Base-by-base conservation (phyloP, 2,888 invertebrate genomes). In the Rhagonycha fulva region DNA sequence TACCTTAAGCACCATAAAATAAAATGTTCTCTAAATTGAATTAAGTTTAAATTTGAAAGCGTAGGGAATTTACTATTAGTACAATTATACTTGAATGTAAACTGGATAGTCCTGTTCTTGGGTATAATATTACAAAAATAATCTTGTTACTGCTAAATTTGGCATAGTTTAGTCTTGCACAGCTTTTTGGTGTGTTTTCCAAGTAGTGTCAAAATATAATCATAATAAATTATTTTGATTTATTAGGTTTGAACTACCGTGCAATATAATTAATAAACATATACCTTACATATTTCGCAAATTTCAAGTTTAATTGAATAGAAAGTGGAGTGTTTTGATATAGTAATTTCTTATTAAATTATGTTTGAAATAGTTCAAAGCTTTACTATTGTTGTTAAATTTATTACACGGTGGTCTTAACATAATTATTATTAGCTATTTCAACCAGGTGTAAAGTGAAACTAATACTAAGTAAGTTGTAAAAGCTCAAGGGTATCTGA, bases 1-100 rank as follows among this genome's bases (percentile, higher is more conserved):
- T 71, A 71, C 60, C 71, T 74, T 71, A 74, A 77, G 74, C 74
- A 77, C 77, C 74, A 77, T 74, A 74, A 72, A 74, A 14, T 28
- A 47, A 67, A 74, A 72, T 68, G 74, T 66, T 71, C 66, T 26
- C 71, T 62, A 69, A 77, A 74, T 74, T 74, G 76, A 47, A 47
- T 47, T 47, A 47, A 47, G 47, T 47, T 47, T 47, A 47, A 47
- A 47, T 47, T 47, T 47, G 47, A 47, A 47, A 47, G 47, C 47
- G 47, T 47, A 47, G 47, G 47, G 47, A 47, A 47, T 47, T 47
- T 47, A 47, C 47, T 47, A 47, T 47, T 47, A 47, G 47, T n/a
- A n/a, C 47, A 47, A 47, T 47, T 47, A 47, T 47, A n/a, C 47
- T 47, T 47, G 47, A 47, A 47, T 47, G 47, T 47, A 47, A 47